These are phyloP conservation scores for Rotaria socialis DNA, from an alignment of 2,888 invertebrate genomes.

Conservation along the genomic window DNA sequence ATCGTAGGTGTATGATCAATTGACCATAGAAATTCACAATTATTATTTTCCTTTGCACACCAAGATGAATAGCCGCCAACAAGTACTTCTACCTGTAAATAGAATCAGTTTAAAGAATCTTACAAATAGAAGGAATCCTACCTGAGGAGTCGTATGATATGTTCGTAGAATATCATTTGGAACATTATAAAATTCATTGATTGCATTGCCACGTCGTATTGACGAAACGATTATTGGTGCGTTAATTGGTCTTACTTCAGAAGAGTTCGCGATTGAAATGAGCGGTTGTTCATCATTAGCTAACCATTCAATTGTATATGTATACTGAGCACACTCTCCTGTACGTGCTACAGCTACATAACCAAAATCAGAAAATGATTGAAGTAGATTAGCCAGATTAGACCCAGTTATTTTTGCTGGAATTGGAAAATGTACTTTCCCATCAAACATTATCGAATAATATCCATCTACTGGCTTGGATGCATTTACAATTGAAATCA, in stretches of 20 bases:
- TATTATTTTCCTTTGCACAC: background rate
- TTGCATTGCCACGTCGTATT: background rate
- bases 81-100: background rate
- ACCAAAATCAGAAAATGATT: constrained; percentile 23
- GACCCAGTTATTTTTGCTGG: background rate
- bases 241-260: background rate
- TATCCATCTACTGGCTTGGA: too few species aligned
- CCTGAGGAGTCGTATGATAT: constrained; percentile 34
- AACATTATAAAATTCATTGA: background rate
- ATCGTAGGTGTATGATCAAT: background rate
- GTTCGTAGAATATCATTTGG: constrained; percentile 22
- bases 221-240: background rate
- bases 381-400: background rate
- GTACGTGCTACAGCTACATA: constrained; percentile 10
- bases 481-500: too few species aligned
- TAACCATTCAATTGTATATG: constrained; percentile 36
- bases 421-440: background rate
- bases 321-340: constrained; percentile 39
- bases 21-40: background rate
- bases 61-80: background rate
- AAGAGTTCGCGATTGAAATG: background rate
- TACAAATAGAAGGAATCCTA: background rate
- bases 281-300: constrained; percentile 26
- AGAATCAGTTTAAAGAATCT: too few species aligned
- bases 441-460: background rate